Evolutionary conservation across 2,113 vertebrate genomes (phyloP).

Genomic region (Corythornis madagascariensis): DNA sequence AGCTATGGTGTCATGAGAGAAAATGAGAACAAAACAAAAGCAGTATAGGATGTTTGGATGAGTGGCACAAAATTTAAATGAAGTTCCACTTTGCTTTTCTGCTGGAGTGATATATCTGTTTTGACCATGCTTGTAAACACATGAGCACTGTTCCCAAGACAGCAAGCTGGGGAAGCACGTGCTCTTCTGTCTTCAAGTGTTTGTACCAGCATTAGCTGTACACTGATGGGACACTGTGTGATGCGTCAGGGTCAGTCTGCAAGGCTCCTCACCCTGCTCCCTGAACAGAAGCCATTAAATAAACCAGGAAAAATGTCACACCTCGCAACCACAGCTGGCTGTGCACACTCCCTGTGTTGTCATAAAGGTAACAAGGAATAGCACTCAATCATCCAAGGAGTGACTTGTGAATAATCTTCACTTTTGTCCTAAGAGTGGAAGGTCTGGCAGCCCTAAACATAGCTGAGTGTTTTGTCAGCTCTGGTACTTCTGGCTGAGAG

Average conservation of each 20-base stretch:
- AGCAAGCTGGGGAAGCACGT: neutral
- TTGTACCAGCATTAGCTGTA: neutral
- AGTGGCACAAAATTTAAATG: neutral
- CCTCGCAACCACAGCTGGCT: neutral
- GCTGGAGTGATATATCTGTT: neutral
- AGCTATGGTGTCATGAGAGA: neutral
- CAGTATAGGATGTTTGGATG: neutral
- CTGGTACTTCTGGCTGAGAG: neutral
- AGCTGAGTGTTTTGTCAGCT: neutral
- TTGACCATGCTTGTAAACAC: neutral
- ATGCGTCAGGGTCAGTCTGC: neutral
- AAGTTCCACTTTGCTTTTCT: neutral
- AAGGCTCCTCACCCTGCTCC: neutral
- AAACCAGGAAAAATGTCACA: neutral
- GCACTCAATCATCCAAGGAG: neutral
- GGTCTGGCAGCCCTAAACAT: neutral
- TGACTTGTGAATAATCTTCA: fast-evolving
- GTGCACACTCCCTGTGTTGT: neutral
- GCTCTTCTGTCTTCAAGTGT: neutral
- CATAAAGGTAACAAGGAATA: neutral
- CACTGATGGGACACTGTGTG: neutral
- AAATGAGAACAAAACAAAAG: neutral
- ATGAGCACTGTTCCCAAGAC: neutral
- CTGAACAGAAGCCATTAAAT: neutral
- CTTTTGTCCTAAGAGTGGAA: neutral